A percentile compares a stretch with the other conserved stretches of the same genome.
phyloP scores from a whole-genome alignment of 1,140 invertebrate species.

The Ostrea edulis region DNA sequence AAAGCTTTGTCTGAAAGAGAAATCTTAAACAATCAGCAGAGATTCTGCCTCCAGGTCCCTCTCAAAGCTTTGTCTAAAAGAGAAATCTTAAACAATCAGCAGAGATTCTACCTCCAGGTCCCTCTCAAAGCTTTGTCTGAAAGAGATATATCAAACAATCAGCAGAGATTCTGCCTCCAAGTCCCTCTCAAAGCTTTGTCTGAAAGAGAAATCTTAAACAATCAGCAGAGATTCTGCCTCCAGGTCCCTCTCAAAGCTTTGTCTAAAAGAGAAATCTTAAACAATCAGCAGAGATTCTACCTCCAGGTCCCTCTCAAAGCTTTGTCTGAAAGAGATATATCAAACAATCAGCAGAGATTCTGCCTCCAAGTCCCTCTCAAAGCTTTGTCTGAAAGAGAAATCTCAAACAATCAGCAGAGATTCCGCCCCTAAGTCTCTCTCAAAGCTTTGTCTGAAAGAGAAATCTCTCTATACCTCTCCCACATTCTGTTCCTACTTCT shows the following conservation, averaged over 20 bases:
- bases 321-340: too few relatives aligned
- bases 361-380: conserved; percentile 43
- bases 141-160: too few relatives aligned
- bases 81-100: conserved; percentile 71
- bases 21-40: conserved; percentile 67
- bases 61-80: conserved; percentile 43
- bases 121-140: conserved; percentile 43
- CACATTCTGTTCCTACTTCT: too few relatives aligned
- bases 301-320: conserved; percentile 42
- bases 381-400: too few relatives aligned
- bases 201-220: too few relatives aligned
- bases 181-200: conserved; percentile 38
- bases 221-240: conserved; percentile 65
- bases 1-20: neutral
- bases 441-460: neutral
- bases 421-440: conserved; percentile 45
- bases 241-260: conserved; percentile 33
- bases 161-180: conserved; percentile 61
- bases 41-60: conserved; percentile 46
- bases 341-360: conserved; percentile 69
- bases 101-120: conserved; percentile 55
- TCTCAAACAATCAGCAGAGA: conserved; percentile 71
- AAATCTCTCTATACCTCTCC: neutral
- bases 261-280: too few relatives aligned
- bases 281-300: conserved; percentile 68